Conservation (phyloP, 92 coral and sea anemone species). For the Siderastrea radians region DNA sequence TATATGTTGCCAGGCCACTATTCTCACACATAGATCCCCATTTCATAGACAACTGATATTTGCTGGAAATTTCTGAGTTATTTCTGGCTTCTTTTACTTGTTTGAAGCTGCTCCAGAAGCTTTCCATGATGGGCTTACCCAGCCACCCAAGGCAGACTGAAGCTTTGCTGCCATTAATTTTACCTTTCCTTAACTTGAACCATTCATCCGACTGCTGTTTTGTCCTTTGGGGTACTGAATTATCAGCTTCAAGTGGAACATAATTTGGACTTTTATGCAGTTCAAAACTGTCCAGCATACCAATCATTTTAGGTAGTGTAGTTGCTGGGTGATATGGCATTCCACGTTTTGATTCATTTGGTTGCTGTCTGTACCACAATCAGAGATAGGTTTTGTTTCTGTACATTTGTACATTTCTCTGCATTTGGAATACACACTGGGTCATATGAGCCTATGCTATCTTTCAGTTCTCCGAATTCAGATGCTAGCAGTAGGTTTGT, state of each 20-base stretch:
- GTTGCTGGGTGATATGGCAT: neutral
- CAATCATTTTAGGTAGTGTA: slow-evolving; percentile 11
- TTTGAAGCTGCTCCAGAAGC: slow-evolving; percentile 4
- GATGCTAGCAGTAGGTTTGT: slow-evolving; percentile 10
- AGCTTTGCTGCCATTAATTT: slow-evolving; percentile 42
- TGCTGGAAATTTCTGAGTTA: neutral
- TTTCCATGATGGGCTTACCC: slow-evolving; percentile 9
- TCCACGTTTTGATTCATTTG: neutral
- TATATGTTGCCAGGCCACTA: slow-evolving; percentile 29
- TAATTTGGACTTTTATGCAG: neutral
- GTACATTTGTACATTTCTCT: neutral
- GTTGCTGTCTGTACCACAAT: neutral
- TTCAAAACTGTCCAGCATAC: slow-evolving; percentile 2
- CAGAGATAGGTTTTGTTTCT: too few species aligned
- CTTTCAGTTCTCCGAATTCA: slow-evolving; percentile 23
- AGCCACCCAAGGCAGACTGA: slow-evolving; percentile 18
- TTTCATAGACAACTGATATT: slow-evolving; percentile 14
- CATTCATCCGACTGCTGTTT: slow-evolving; percentile 29
- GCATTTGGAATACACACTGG: neutral
- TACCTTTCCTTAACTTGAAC: slow-evolving; percentile 25
- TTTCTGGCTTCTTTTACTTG: too few species aligned
- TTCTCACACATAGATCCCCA: slow-evolving; percentile 41
- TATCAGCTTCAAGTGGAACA: slow-evolving; percentile 2
- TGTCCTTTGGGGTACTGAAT: slow-evolving; percentile 12
- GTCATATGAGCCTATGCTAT: slow-evolving; percentile 44